Evolutionary conservation across 2,888 invertebrate genomes (phyloP).

Genomic region (Quadroppia sp.): DNA sequence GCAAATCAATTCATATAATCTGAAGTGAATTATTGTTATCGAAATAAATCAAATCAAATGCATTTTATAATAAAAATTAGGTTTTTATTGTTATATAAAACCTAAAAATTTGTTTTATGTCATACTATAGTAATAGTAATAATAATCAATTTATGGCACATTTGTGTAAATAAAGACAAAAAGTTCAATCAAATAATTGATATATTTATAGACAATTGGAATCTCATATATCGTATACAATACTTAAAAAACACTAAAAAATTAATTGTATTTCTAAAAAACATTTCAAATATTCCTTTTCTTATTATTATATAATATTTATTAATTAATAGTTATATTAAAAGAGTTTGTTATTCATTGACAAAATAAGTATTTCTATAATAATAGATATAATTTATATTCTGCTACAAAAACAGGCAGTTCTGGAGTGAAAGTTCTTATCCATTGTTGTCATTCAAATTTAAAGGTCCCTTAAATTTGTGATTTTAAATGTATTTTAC

Average conservation of each 20-base stretch:
- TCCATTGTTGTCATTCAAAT: neutral
- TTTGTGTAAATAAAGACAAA: conserved; percentile 32
- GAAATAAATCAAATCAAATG: neutral
- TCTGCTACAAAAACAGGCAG: conserved; percentile 32
- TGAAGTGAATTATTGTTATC: neutral
- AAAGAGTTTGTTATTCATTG: conserved; percentile 20
- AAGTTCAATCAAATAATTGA: conserved; percentile 14
- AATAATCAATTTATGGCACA: conserved; percentile 31
- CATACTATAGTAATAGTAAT: conserved; percentile 17
- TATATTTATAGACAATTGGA: conserved; percentile 31
- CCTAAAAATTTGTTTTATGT: conserved; percentile 14
- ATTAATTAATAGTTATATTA: conserved; percentile 31
- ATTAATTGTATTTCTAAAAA: conserved; percentile 12
- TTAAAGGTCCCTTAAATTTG: neutral
- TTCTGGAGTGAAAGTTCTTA: neutral
- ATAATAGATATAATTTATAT: neutral
- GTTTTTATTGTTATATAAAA: conserved; percentile 34
- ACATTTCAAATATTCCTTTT: neutral
- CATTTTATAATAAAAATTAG: conserved; percentile 27
- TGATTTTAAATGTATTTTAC: neutral
- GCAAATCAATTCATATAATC: neutral
- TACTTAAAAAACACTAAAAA: conserved; percentile 34
- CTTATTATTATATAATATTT: neutral
- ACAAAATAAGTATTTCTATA: conserved; percentile 18
- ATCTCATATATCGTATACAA: conserved; percentile 36